Percentiles rank a stretch among this genome's conserved stretches.
phyloP scores from a whole-genome alignment of 2,113 vertebrate species.

The Microtus ochrogaster region DNA sequence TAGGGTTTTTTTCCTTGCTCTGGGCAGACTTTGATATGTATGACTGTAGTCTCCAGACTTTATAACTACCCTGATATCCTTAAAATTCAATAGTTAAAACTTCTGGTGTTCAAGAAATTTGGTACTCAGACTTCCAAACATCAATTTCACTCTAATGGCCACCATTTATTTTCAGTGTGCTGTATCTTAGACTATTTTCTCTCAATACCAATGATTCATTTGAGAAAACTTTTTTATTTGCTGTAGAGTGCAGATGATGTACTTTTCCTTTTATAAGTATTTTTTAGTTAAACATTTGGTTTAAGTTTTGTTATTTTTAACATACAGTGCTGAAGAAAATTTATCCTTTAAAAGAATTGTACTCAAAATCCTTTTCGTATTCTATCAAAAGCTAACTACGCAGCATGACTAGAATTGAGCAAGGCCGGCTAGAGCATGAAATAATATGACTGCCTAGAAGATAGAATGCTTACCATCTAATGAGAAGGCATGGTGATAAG shows the following conservation, averaged over 20 bases:
- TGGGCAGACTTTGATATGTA: background rate
- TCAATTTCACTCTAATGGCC: background rate
- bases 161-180: background rate
- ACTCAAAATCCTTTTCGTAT: background rate
- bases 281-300: background rate
- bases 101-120: background rate
- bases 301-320: constrained; percentile 48
- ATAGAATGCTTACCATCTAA: background rate
- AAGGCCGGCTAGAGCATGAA: background rate
- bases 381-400: background rate
- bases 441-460: background rate
- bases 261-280: constrained; percentile 18
- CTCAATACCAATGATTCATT: background rate
- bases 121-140: background rate
- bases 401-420: background rate
- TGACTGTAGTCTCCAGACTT: background rate
- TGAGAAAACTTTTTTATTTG: background rate
- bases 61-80: background rate
- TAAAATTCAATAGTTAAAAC: background rate
- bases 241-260: background rate
- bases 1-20: background rate
- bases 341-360: background rate
- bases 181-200: background rate
- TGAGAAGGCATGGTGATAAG: background rate
- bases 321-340: background rate